Percentiles rank a stretch among this genome's conserved stretches.
Evolutionary conservation across 2,113 vertebrate genomes (phyloP).

Genomic region (Tautogolabrus adspersus): DNA sequence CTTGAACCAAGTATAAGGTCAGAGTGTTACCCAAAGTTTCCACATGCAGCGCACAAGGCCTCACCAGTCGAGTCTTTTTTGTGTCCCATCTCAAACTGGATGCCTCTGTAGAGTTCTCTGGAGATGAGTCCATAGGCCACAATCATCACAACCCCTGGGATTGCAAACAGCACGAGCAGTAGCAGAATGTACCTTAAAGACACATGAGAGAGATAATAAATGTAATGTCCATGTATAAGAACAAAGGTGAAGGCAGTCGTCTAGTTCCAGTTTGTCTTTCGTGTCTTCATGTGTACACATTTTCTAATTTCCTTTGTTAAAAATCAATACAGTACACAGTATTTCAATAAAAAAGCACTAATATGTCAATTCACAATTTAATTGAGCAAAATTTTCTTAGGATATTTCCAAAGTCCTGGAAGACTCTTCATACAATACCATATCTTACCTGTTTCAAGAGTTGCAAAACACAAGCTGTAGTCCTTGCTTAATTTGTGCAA

Average conservation of each 20-base stretch:
- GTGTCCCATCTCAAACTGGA: constrained; percentile 84
- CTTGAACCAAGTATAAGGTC: no score
- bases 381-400: no score
- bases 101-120: constrained; percentile 85
- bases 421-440: no score
- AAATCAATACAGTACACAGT: no score
- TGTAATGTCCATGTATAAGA: neutral
- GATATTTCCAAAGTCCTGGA: no score
- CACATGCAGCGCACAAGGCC: constrained; percentile 10
- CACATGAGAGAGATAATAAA: neutral
- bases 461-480: no score
- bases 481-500: no score
- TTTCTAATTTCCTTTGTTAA: no score
- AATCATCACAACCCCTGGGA: constrained; percentile 87
- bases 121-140: constrained; percentile 86
- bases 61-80: constrained; percentile 81
- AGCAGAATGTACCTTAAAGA: constrained; percentile 82
- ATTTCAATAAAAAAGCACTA: no score
- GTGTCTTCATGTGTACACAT: neutral
- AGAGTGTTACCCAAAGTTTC: neutral
- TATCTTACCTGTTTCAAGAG: no score
- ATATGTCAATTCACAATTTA: no score
- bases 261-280: neutral
- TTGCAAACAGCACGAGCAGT: constrained; percentile 82
- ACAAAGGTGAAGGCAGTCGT: neutral